These are phyloP conservation scores for Artemia franciscana DNA, from an alignment of 1,140 invertebrate genomes.

Conservation along the genomic window DNA sequence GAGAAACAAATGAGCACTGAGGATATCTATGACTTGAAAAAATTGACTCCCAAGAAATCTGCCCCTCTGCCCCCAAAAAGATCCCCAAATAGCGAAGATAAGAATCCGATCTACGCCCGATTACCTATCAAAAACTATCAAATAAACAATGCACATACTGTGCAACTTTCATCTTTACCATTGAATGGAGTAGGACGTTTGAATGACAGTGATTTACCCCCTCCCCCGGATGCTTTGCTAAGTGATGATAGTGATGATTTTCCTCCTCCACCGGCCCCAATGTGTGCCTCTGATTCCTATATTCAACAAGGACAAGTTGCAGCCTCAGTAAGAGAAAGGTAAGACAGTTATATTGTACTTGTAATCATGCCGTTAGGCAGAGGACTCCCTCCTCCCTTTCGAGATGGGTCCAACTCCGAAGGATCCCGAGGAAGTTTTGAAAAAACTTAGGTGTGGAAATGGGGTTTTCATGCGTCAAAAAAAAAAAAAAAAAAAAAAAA, in stretches of 20 bases:
- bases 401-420: too few relatives aligned
- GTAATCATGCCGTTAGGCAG: too few relatives aligned
- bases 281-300: slow-evolving; percentile 14
- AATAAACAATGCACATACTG: background rate
- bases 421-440: too few relatives aligned
- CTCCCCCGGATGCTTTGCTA: slow-evolving; percentile 11
- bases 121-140: slow-evolving; percentile 4
- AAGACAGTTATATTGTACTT: too few relatives aligned
- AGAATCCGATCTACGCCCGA: slow-evolving; percentile 13
- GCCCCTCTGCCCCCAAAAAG: slow-evolving; percentile 13
- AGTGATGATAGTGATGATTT: slow-evolving; percentile 21
- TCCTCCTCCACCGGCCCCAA: slow-evolving; percentile 23
- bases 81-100: slow-evolving; percentile 2
- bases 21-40: background rate
- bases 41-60: slow-evolving; percentile 5
- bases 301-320: slow-evolving; percentile 9
- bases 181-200: background rate
- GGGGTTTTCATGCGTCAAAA: too few relatives aligned
- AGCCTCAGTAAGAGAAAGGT: slow-evolving; percentile 8
- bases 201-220: slow-evolving; percentile 10
- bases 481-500: too few relatives aligned
- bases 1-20: slow-evolving; percentile 8
- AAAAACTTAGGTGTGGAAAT: too few relatives aligned
- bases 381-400: too few relatives aligned
- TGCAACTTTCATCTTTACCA: background rate